These are phyloP conservation scores for Merops nubicus DNA, from an alignment of 2,113 vertebrate species.

Conservation along the genomic window DNA sequence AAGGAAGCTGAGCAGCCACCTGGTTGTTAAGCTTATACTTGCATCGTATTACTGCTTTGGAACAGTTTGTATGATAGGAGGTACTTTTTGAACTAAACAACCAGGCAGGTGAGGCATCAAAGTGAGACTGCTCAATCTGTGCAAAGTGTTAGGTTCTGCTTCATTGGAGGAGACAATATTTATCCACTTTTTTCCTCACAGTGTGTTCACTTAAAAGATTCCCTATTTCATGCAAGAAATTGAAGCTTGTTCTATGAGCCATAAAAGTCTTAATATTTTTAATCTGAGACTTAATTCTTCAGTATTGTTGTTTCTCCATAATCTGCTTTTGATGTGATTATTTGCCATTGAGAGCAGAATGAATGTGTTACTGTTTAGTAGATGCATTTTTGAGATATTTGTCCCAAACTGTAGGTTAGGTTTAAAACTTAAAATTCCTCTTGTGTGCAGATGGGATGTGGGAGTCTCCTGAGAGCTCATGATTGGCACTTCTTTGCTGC, in stretches of 20 bases:
- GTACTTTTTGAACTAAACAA: background rate
- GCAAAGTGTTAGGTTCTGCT: background rate
- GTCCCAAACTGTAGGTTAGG: background rate
- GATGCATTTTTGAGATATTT: background rate
- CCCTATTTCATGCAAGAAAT: rapidly evolving
- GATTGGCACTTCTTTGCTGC: background rate
- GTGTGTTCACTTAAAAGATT: background rate
- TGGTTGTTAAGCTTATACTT: background rate
- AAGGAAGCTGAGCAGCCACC: background rate
- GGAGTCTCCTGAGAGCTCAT: background rate
- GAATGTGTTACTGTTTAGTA: background rate
- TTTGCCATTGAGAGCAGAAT: background rate
- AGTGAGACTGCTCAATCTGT: background rate
- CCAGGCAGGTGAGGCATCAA: background rate
- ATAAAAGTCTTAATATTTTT: background rate
- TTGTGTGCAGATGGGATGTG: background rate
- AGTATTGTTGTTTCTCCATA: background rate
- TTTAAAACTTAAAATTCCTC: background rate
- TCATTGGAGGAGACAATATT: background rate
- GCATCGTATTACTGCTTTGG: background rate
- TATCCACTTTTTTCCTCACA: background rate
- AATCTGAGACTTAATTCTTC: background rate
- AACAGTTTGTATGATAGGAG: background rate
- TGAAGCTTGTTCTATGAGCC: background rate
- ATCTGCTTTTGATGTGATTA: background rate